Conservation (phyloP, 2,888 invertebrate genomes). For the Coelopa pilipes region DNA sequence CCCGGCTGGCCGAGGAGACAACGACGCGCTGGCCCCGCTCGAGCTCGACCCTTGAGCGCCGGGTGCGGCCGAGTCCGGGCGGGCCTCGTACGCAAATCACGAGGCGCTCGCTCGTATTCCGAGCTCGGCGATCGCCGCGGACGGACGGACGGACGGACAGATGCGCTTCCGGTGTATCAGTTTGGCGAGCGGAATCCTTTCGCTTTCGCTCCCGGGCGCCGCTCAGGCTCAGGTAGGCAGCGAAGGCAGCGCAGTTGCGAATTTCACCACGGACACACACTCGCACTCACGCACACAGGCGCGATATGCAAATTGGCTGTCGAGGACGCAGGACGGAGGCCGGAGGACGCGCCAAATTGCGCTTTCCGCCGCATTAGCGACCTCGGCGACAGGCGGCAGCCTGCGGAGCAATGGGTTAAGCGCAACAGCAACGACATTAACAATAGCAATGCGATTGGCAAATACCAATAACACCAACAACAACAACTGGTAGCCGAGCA, state of each 20-base stretch:
- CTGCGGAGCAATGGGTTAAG: not conserved
- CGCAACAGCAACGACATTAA: not conserved
- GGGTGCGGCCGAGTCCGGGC: too few relatives aligned
- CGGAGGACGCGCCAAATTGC: conserved; percentile 47
- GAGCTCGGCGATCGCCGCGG: not conserved
- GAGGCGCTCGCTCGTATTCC: too few relatives aligned
- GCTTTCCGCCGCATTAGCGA: conserved; percentile 47
- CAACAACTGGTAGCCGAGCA: conserved; percentile 39
- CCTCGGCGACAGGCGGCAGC: not conserved
- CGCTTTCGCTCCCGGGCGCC: conserved; percentile 39
- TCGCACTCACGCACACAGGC: conserved; percentile 42
- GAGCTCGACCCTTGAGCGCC: conserved; percentile 20
- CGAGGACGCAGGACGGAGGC: conserved; percentile 5
- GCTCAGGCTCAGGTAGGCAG: conserved; percentile 9
- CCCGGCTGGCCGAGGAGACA: conserved; percentile 23
- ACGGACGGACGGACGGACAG: not conserved
- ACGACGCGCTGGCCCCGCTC: not conserved
- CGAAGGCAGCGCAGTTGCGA: conserved; percentile 44
- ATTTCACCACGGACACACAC: conserved; percentile 43
- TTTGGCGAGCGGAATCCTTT: conserved; percentile 33
- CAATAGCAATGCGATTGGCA: not conserved
- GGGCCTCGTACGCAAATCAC: too few relatives aligned
- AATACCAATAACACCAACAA: too few relatives aligned
- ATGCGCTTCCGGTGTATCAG: not conserved
- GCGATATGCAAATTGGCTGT: conserved; percentile 38